Base-by-base conservation (phyloP, 2,113 vertebrate genomes). In the Picathartes gymnocephalus region DNA sequence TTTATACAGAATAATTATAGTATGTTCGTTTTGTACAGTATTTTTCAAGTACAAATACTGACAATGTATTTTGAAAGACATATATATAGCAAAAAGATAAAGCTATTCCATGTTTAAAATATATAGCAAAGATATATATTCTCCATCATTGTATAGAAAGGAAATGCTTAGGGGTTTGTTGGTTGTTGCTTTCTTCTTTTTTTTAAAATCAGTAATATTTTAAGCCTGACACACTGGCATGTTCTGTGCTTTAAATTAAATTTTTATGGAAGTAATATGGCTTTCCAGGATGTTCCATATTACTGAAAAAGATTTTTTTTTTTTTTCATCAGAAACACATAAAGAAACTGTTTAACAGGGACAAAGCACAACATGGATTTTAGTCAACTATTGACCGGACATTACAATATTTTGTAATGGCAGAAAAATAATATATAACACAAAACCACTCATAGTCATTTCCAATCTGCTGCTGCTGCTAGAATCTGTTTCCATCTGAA, bases 31-130 rank as follows among this genome's bases (percentile, higher is more conserved):
- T 99, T 99, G 98, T 99, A 99, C 98, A 98, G 98, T 98, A 98
- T 98, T 98, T 99, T 99, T 99, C 98, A 98, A 98, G 98, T 98
- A 98, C 98, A 98, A 98, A 98, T 98, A 98, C 98, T 98, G 98
- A 98, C 97, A 97, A 96, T 98, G 98, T 98, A 98, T 99, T 98
- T 98, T 98, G 96, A 96, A 97, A 98, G 96, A 98, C 98, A 98
- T 98, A 98, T 98, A 97, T 98, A 98, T 97, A 98, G 83, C 96
- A 97, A 98, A 98, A 95, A 98, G 92, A 95, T 95, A 97, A 96
- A 96, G 71, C 85, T 98, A 97, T 98, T 98, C 97, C 97, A 86
- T 96, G 95, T 97, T 98, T 97, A 97, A 97, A 97, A 96, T 97
- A 96, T 96, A 98, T 97, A 98, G 96, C 91, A 97, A 97, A 98